phyloP scores from a whole-genome alignment of 2,113 vertebrate genomes.

The Amblyornis subalaris region DNA sequence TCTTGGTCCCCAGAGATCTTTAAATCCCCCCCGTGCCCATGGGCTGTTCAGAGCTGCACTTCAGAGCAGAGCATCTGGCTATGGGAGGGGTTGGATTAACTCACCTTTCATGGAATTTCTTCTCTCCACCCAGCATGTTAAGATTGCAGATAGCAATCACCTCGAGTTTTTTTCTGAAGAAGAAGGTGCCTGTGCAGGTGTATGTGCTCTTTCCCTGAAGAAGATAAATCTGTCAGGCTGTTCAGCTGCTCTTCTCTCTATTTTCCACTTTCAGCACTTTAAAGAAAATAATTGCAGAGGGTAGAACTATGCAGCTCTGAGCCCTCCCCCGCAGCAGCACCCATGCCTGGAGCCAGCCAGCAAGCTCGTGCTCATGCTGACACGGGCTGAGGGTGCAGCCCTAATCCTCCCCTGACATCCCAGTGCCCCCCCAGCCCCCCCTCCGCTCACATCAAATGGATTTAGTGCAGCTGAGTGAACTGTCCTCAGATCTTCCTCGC shows the following conservation, averaged over 20 bases:
- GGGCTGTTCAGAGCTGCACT: not conserved
- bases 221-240: slow-evolving; percentile 70
- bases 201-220: slow-evolving; percentile 31
- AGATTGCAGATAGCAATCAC: slow-evolving; percentile 29
- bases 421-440: slow-evolving; percentile 12
- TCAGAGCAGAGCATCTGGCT: slow-evolving; percentile 4
- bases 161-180: not conserved
- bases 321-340: slow-evolving; percentile 28
- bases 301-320: slow-evolving; percentile 58
- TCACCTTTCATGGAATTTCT: not conserved
- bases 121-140: slow-evolving; percentile 8
- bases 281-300: slow-evolving; percentile 67
- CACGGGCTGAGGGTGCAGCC: slow-evolving; percentile 6
- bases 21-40: not conserved
- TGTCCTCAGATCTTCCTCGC: slow-evolving; percentile 64
- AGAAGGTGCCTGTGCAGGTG: slow-evolving; percentile 49
- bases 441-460: slow-evolving; percentile 54
- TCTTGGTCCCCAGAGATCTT: not conserved
- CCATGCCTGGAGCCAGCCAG: slow-evolving; percentile 60
- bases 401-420: slow-evolving; percentile 57
- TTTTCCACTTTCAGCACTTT: slow-evolving; percentile 63
- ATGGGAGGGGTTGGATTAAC: not conserved
- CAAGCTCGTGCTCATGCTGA: slow-evolving; percentile 31
- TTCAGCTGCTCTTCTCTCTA: slow-evolving; percentile 52
- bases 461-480: slow-evolving; percentile 70